A percentile compares a stretch with the other conserved stretches of the same genome.
phyloP scores from a whole-genome alignment of 2,113 vertebrate genomes.

The Petrocephalus zakoni region DNA sequence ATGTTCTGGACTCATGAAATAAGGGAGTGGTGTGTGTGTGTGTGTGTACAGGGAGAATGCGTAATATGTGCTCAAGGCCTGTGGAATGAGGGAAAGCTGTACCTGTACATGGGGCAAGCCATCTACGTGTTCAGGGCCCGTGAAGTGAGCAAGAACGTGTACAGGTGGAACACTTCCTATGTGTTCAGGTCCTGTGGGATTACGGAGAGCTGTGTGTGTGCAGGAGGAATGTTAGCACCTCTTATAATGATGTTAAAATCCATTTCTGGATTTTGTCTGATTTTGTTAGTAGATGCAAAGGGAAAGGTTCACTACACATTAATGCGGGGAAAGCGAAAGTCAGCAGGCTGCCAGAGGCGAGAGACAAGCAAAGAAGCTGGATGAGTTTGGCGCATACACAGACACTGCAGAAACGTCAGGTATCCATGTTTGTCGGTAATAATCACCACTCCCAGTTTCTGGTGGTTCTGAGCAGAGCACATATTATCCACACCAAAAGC shows the following conservation, averaged over 20 bases:
- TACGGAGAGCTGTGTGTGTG: not conserved
- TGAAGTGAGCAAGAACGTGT: not conserved
- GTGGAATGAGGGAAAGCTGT: not conserved
- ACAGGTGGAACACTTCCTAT: not conserved
- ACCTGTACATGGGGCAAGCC: not conserved
- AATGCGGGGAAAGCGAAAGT: not conserved
- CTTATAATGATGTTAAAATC: not conserved
- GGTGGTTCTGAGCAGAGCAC: not conserved
- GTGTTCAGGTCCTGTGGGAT: not conserved
- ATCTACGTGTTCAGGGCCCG: not conserved
- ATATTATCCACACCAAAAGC: not conserved
- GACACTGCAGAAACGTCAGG: not conserved
- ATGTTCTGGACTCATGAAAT: no score
- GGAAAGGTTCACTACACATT: not conserved
- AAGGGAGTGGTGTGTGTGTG: no score
- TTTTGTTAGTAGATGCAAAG: not conserved
- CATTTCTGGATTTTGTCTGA: not conserved
- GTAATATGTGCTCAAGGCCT: not conserved
- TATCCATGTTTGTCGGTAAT: not conserved
- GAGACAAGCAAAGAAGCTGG: not conserved
- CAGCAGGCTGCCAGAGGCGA: not conserved
- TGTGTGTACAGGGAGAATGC: no score
- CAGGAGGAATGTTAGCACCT: not conserved
- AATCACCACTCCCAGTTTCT: not conserved
- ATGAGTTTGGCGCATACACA: not conserved